Evolutionary conservation across 2,113 vertebrate genomes (phyloP), one percentile per base, ranked within the genome.

Genomic region (Ammodytes dubius): DNA sequence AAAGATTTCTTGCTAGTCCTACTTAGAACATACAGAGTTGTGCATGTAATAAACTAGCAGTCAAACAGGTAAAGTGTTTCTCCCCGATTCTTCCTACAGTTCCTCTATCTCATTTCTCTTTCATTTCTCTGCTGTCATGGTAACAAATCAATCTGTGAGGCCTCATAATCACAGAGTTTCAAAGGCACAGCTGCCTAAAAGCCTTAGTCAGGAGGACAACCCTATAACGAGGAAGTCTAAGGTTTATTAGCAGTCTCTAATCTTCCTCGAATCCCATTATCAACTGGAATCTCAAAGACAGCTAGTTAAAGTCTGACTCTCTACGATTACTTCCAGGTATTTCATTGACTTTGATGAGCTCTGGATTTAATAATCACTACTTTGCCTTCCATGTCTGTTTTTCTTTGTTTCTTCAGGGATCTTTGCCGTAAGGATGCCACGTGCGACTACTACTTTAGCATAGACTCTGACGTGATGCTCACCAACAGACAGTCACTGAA

Each of bases 381-480:
- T 57, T 73, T 71, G 52, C 60, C 69, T 78, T 35, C 56, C n/a
- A 15, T 70, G 69, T 64, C 54, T 83, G 43, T 82, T 4, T 64
- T 63, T 91, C 27, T 74, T 83, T 64, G 39, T 84, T 81, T 70
- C 66, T 57, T 84, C 69, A 99, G 98, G 97, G 96, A 99, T 82
- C 90, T 96, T 79, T 99, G 98, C 88, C 97, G 98, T 27, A 95
- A 96, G 85, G 96, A 99, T 84, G 76, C 94, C 74, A 86, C 90
- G 0, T 99, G 98, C 65, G 95, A 96, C 74, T 97, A 96, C 95
- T 99, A 99, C 89, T 96, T 99, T 85, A 99, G 96, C 91, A 93
- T 99, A 27, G 98, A 99, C 83, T 91, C 97, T 8, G 97, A 99
- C 81, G 98, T 99, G 0, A 96, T 97, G 88, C 90, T 99, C 86